A percentile compares a stretch with the other conserved stretches of the same genome.
phyloP scores from a whole-genome alignment of 2,797 vertebrate genomes.

The Sebastes taczanowskii region DNA sequence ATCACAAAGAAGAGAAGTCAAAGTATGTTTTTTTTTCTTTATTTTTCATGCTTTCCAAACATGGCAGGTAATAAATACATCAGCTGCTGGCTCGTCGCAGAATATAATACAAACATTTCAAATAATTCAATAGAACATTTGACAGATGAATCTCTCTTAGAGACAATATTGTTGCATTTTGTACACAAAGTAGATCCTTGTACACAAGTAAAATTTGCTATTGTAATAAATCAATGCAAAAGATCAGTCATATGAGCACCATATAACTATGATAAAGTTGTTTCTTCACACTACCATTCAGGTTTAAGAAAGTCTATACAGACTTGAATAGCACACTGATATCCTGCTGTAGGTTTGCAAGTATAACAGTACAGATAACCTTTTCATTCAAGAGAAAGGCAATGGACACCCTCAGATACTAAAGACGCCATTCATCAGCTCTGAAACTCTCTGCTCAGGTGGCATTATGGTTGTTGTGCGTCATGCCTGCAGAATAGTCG shows the following conservation, averaged over 20 bases:
- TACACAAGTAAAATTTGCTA: conserved; percentile 82
- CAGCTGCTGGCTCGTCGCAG: conserved; percentile 48
- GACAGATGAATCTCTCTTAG: conserved; percentile 86
- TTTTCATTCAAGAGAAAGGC: conserved; percentile 59
- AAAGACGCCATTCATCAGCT: conserved; percentile 54
- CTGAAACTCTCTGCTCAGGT: conserved; percentile 38
- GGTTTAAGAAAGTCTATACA: conserved; percentile 75
- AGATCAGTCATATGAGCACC: conserved; percentile 80
- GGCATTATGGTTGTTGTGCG: conserved; percentile 34
- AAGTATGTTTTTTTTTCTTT: conserved; percentile 44
- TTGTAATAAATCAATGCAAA: conserved; percentile 82
- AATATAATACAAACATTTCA: conserved; percentile 73
- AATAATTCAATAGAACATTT: conserved; percentile 88
- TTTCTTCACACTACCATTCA: conserved; percentile 39
- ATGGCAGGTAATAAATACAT: conserved; percentile 67
- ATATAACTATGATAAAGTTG: conserved; percentile 73
- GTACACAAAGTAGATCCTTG: conserved; percentile 84
- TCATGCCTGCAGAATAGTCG: conserved; percentile 42
- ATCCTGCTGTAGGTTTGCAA: conserved; percentile 63
- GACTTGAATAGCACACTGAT: conserved; percentile 75
- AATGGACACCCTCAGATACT: conserved; percentile 57
- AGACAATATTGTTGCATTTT: conserved; percentile 80
- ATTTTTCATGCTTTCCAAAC: conserved; percentile 75
- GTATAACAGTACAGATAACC: conserved; percentile 67
- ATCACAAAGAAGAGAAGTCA: conserved; percentile 15